Conservation (phyloP, 1,140 invertebrate species). For the Frieseomelitta varia region DNA sequence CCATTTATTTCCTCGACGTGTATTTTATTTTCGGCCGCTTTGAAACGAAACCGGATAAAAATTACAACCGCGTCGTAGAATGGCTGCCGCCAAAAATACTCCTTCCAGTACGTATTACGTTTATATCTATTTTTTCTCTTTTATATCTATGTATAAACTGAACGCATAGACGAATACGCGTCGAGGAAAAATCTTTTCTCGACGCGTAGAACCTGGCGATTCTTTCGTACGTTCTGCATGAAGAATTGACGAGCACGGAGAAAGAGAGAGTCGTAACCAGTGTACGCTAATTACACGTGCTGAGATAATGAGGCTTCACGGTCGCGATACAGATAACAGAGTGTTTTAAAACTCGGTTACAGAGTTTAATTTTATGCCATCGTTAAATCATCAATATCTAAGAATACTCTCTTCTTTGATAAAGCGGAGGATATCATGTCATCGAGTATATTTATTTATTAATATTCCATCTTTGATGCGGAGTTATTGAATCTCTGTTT, state of each 20-base stretch:
- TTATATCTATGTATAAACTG: too few relatives aligned
- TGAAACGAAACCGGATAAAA: constrained; percentile 41
- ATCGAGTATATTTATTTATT: background rate
- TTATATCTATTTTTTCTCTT: constrained; percentile 4
- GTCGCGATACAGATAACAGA: constrained; percentile 34
- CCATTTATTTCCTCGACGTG: constrained; percentile 9
- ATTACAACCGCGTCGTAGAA: constrained; percentile 36
- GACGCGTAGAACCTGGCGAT: too few relatives aligned
- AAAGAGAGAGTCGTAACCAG: background rate
- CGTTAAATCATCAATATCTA: background rate
- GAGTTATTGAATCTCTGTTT: background rate
- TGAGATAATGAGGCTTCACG: constrained; percentile 41
- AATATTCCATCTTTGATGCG: background rate
- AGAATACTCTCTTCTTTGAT: background rate
- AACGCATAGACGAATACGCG: background rate
- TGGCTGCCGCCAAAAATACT: constrained; percentile 48
- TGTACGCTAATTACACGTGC: constrained; percentile 45
- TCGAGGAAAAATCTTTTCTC: background rate
- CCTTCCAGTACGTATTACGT: background rate
- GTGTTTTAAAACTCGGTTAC: background rate
- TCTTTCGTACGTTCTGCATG: background rate
- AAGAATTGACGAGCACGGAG: background rate
- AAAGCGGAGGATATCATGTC: background rate
- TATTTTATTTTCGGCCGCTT: constrained; percentile 14
- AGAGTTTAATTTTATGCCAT: background rate